Evolutionary conservation across 2,888 invertebrate genomes (phyloP).

Genomic region (Ectobius pallidus): DNA sequence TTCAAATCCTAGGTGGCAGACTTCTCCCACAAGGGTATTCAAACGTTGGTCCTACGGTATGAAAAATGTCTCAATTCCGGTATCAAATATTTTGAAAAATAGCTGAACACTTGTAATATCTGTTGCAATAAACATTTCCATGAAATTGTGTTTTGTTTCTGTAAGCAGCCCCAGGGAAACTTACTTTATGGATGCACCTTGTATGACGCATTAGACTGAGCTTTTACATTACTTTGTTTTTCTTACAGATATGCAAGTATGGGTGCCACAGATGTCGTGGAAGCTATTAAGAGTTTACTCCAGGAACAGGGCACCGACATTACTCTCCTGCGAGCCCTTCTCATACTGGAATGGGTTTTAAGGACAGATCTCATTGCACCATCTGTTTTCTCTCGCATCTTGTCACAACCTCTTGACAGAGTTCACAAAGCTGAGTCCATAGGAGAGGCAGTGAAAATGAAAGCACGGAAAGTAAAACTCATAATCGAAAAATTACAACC

Average conservation of each 20-base stretch:
- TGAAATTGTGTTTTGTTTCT: no score
- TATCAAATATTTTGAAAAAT: no score
- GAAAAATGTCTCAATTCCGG: no score
- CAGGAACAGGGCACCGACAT: neutral
- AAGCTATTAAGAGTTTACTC: conserved; percentile 31
- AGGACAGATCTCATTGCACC: conserved; percentile 38
- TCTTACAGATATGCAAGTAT: conserved; percentile 34
- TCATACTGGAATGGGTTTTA: conserved; percentile 43
- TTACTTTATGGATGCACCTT: no score
- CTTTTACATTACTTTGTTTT: no score
- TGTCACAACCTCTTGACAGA: conserved; percentile 15
- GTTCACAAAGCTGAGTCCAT: neutral
- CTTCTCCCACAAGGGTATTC: no score
- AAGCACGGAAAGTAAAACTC: conserved; percentile 39
- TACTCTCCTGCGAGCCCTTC: conserved; percentile 30
- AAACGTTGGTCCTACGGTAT: no score
- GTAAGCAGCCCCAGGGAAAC: no score
- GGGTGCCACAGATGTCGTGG: conserved; percentile 32
- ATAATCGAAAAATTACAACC: conserved; percentile 32
- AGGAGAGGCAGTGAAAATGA: conserved; percentile 16
- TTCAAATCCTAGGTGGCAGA: no score
- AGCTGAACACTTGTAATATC: no score
- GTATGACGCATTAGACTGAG: no score
- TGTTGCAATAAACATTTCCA: no score
- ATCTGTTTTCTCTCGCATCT: neutral